phyloP scores from a whole-genome alignment of 2,797 vertebrate species.

The Pogonophryne albipinna region DNA sequence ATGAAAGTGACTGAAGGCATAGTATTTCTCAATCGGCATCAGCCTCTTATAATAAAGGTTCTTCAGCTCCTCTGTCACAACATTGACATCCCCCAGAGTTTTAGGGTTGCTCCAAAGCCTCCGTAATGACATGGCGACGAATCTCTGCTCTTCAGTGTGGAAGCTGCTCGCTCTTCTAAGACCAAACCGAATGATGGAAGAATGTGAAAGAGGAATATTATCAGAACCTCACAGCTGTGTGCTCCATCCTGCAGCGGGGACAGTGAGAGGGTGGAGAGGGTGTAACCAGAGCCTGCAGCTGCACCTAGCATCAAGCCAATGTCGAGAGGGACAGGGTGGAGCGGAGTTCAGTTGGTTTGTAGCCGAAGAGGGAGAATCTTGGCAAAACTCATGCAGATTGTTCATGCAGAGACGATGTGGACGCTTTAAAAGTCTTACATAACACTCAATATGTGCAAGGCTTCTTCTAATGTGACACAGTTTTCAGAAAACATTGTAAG shows the following conservation, averaged over 20 bases:
- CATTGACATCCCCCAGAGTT: constrained; percentile 83
- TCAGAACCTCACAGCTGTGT: constrained; percentile 77
- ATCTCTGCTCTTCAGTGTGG: constrained; percentile 17
- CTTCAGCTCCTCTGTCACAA: constrained; percentile 90
- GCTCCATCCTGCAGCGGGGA: constrained; percentile 73
- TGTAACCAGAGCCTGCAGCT: constrained; percentile 83
- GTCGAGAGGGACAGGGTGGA: constrained; percentile 79
- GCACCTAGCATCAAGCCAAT: constrained; percentile 74
- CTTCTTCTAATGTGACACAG: neutral
- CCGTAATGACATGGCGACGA: constrained; percentile 55
- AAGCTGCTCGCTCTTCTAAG: constrained; percentile 45
- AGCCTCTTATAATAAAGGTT: constrained; percentile 88
- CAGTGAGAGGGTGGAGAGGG: constrained; percentile 80
- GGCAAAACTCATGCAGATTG: constrained; percentile 54
- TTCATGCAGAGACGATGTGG: constrained; percentile 13
- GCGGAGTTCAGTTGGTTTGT: constrained; percentile 60
- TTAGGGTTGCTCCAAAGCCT: constrained; percentile 83
- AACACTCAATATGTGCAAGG: neutral
- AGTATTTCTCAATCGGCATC: constrained; percentile 89
- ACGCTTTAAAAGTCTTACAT: constrained; percentile 8
- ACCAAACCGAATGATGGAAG: constrained; percentile 61
- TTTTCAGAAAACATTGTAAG: neutral
- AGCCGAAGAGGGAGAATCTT: constrained; percentile 63
- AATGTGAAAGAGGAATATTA: constrained; percentile 64
- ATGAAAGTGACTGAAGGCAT: constrained; percentile 90